A percentile compares a stretch with the other conserved stretches of the same genome.
These are phyloP conservation scores for Xylota sylvarum DNA, from an alignment of 2,888 invertebrate species.

Conservation along the genomic window DNA sequence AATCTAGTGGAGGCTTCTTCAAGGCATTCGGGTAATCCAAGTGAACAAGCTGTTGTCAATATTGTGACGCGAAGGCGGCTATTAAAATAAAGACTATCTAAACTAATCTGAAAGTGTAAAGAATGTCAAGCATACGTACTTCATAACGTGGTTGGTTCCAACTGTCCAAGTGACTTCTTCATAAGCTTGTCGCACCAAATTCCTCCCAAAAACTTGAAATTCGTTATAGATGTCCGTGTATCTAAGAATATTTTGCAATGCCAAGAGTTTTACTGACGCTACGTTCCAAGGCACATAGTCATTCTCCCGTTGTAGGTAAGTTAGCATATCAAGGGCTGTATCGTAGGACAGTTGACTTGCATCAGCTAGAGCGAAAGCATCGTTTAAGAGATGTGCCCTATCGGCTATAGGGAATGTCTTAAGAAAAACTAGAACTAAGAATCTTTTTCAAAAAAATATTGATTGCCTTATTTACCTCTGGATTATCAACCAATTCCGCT, in stretches of 20 bases:
- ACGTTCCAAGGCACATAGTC: constrained; percentile 92
- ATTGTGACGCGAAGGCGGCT: constrained; percentile 89
- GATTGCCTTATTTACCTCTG: neutral
- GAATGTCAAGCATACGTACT: constrained; percentile 78
- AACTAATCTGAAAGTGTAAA: neutral
- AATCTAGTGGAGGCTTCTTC: constrained; percentile 87
- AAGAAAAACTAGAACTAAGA: neutral
- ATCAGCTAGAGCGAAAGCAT: constrained; percentile 92
- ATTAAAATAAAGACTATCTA: constrained; percentile 30
- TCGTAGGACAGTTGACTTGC: constrained; percentile 88
- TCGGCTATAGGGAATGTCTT: constrained; percentile 87
- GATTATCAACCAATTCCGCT: constrained; percentile 81
- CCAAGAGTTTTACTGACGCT: constrained; percentile 86
- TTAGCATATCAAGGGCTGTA: constrained; percentile 89
- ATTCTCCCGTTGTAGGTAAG: constrained; percentile 88
- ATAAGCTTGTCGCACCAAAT: constrained; percentile 87
- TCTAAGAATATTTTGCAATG: constrained; percentile 86
- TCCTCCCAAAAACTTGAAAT: constrained; percentile 87
- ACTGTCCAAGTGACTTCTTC: constrained; percentile 88
- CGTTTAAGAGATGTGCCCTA: constrained; percentile 91
- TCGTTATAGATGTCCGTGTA: constrained; percentile 85
- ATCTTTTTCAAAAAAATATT: neutral
- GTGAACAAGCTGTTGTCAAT: constrained; percentile 87
- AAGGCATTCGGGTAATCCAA: constrained; percentile 87
- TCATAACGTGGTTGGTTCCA: constrained; percentile 83